A percentile compares a stretch with the other conserved stretches of the same genome.
Evolutionary conservation across 2,113 vertebrate species (phyloP).

Genomic region (Coturnix japonica): DNA sequence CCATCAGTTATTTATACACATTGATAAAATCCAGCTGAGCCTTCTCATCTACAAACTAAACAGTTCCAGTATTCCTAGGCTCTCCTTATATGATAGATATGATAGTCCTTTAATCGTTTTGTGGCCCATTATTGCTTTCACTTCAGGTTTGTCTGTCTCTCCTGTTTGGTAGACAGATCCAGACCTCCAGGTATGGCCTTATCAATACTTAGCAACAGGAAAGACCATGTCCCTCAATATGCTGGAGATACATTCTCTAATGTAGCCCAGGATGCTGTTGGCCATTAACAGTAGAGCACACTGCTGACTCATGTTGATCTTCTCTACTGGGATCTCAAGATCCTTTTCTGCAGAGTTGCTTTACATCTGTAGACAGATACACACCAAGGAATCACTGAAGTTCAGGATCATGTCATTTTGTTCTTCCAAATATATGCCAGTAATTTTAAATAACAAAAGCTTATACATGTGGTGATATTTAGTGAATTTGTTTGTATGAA

Average conservation of each 20-base stretch:
- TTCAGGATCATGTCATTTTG: not conserved
- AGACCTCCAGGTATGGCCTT: not conserved
- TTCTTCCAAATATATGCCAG: not conserved
- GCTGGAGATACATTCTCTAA: not conserved
- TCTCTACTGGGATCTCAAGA: not conserved
- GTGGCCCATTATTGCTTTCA: not conserved
- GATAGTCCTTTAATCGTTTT: not conserved
- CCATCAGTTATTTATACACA: not conserved
- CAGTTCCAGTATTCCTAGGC: not conserved
- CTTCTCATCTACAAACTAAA: not conserved
- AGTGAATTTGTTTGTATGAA: slow-evolving; percentile 9
- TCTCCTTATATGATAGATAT: not conserved
- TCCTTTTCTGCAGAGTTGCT: not conserved
- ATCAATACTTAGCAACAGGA: not conserved
- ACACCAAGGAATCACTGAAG: not conserved
- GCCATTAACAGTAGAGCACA: not conserved
- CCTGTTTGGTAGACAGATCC: not conserved
- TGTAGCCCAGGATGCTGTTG: not conserved
- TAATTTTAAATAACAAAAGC: not conserved
- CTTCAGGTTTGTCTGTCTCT: not conserved
- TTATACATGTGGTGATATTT: not conserved
- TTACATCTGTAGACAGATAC: not conserved
- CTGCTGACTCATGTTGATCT: not conserved
- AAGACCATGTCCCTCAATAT: not conserved
- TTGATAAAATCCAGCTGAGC: not conserved